Conservation (phyloP, 1,140 invertebrate genomes). For the Ptiloglossa arizonensis region DNA sequence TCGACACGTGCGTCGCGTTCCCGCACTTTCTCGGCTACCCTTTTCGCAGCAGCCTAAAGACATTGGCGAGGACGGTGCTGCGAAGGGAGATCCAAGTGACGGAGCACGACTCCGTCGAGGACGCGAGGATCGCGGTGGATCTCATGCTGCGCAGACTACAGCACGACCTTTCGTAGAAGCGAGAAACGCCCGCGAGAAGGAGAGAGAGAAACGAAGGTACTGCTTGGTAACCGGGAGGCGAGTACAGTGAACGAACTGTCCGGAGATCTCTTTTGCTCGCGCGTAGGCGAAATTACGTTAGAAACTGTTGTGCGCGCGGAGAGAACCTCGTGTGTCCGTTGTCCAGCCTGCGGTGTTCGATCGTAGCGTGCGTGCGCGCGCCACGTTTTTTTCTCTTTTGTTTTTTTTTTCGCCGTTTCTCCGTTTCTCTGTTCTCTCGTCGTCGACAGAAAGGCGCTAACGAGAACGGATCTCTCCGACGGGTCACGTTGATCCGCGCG, state of each 20-base stretch:
- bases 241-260: not conserved
- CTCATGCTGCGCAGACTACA: conserved; percentile 89
- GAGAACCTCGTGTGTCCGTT: not conserved
- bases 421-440: too few species aligned
- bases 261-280: not conserved
- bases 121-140: conserved; percentile 92
- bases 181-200: not conserved
- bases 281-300: not conserved
- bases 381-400: not conserved
- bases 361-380: too few species aligned
- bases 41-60: conserved; percentile 89
- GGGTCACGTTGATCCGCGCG: not conserved
- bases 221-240: not conserved
- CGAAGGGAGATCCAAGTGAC: conserved; percentile 89
- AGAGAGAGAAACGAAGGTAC: conserved; percentile 16
- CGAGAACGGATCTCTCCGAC: not conserved
- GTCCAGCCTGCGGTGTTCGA: not conserved
- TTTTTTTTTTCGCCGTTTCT: not conserved
- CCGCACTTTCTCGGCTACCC: conserved; percentile 91
- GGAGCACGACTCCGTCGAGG: conserved; percentile 93
- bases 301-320: not conserved
- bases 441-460: not conserved
- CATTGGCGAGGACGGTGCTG: conserved; percentile 86
- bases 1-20: conserved; percentile 94
- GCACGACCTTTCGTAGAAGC: conserved; percentile 79